Evolutionary conservation across 2,113 vertebrate genomes (phyloP).

Genomic region (Lutjanus erythropterus): DNA sequence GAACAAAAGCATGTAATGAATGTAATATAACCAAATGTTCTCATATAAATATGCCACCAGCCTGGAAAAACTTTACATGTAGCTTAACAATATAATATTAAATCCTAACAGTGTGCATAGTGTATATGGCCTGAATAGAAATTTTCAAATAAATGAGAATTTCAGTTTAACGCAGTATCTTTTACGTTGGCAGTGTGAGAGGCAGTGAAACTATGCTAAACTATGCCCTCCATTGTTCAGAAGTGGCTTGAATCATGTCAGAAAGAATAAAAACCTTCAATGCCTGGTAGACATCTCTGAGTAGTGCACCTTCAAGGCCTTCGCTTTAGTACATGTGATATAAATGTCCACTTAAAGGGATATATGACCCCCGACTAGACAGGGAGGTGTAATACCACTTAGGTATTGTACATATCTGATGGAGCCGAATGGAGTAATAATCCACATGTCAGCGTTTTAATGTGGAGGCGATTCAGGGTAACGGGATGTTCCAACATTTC

Average conservation of each 20-base stretch:
- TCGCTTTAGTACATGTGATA: conserved; percentile 51
- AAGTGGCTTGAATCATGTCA: conserved; percentile 6
- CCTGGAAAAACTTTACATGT: neutral
- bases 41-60: neutral
- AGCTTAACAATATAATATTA: neutral
- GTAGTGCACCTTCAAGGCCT: conserved; percentile 55
- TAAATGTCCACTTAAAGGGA: conserved; percentile 69
- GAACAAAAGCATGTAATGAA: neutral
- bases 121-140: neutral
- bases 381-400: conserved; percentile 56
- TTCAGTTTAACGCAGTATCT: neutral
- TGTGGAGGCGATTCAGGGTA: conserved; percentile 47
- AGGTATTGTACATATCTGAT: conserved; percentile 67
- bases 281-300: conserved; percentile 29
- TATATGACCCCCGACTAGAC: conserved; percentile 47
- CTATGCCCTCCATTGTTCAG: neutral
- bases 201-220: neutral
- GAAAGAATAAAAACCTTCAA: conserved; percentile 43
- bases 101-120: neutral
- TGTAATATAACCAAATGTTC: neutral
- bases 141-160: neutral
- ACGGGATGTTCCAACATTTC: conserved; percentile 40
- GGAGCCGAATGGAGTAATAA: conserved; percentile 65
- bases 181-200: neutral
- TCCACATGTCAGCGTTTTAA: conserved; percentile 72